Percentiles rank a stretch among this genome's conserved stretches.
phyloP scores from a whole-genome alignment of 2,797 vertebrate species.

The Sphaeramia orbicularis region DNA sequence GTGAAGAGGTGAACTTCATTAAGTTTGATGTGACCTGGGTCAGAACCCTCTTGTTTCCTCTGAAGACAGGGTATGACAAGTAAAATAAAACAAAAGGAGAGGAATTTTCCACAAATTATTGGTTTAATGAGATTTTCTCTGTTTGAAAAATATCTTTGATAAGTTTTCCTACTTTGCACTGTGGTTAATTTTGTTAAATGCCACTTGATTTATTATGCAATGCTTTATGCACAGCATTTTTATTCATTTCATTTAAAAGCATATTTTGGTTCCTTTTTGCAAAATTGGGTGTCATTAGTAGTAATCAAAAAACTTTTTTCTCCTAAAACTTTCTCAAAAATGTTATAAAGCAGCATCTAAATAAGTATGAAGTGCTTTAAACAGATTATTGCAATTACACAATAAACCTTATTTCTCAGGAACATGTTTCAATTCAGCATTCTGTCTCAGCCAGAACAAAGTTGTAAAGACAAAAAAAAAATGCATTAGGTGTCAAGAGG shows the following conservation, averaged over 20 bases:
- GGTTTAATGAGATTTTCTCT: background rate
- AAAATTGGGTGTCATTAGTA: too few species aligned
- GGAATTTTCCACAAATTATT: background rate
- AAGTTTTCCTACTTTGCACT: background rate
- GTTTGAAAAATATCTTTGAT: background rate
- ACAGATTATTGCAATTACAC: background rate
- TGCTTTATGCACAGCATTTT: too few species aligned
- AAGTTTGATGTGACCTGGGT: background rate
- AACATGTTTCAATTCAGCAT: background rate
- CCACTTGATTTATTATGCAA: background rate
- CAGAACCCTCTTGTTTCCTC: background rate
- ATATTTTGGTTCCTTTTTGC: too few species aligned
- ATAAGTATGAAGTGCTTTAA: accelerated
- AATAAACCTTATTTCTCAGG: background rate
- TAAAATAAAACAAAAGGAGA: background rate
- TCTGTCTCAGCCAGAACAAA: background rate
- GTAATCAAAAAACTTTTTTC: too few species aligned
- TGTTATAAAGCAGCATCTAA: background rate
- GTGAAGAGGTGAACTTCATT: slow-evolving; percentile 11
- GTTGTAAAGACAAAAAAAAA: slow-evolving; percentile 4
- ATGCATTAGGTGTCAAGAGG: slow-evolving; percentile 7
- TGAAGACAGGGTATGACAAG: background rate
- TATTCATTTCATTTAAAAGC: too few species aligned
- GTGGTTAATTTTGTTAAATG: background rate
- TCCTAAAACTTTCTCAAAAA: background rate